Evolutionary conservation across 2,888 invertebrate genomes (phyloP), one percentile per base, ranked within the genome.

Genomic region (Listrodromus nycthemerus): DNA sequence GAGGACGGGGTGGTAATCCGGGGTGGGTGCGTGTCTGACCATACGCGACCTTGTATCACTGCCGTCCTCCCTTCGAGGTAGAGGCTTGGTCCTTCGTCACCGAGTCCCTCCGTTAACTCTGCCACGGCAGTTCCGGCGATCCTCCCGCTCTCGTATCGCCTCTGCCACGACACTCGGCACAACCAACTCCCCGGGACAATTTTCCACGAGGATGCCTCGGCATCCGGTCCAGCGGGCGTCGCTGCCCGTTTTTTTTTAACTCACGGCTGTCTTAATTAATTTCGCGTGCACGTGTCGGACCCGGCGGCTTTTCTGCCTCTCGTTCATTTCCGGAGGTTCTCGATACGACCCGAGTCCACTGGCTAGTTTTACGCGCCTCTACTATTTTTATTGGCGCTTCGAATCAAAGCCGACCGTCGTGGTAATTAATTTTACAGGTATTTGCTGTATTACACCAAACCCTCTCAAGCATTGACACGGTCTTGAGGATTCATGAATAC

Each of bases 1-100:
- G 70, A 65, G 45, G 41, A 30, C 30, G 70, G 52, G 55, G 69
- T 71, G 41, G 73, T 82, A 82, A 81, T 86, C 78, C 78, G 76
- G 82, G 85, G 77, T 80, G 71, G 80, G 85, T 83, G 82, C 82
- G 84, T 85, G 87, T 86, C 87, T 85, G 87, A 87, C 89, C 70
- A 55, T 80, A 84, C 81, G 69, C 85, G 83, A 80, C 78, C 87
- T 85, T 88, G 85, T 86, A 87, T 85, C 86, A 88, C 88, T 88
- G 83, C 69, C 73, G 13, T 65, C 24, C 50, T 37, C 63, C 50
- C 45, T 70, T 63, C 30, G 50, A 30, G 27, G 16, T 67, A 21
- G 19, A 21, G 10, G 7, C 5, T 24, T 2, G 55, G 55, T 21
- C 24, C 55, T 55, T 55, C 55, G 55, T 55, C 55, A 55, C 55